Evolutionary conservation across 2,888 invertebrate species (phyloP), one percentile per base, ranked within the genome.

Genomic region (Hydrotaea diabolus): DNA sequence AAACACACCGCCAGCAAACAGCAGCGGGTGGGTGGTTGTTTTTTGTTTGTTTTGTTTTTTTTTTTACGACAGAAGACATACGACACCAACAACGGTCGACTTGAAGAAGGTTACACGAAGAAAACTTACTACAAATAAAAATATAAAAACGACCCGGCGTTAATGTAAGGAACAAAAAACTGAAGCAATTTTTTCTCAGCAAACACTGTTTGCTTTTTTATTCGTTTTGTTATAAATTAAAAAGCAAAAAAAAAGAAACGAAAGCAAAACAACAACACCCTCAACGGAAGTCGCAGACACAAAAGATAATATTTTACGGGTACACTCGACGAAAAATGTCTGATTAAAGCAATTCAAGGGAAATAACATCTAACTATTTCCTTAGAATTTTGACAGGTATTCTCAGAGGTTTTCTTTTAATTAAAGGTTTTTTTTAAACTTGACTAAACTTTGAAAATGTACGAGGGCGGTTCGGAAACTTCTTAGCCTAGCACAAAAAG

Each of bases 281-380:
- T 59, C 69, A 72, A 62, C 78, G 78, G 78, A 78, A 78, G 72
- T 72, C 72, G 17, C 23, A 62, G 49, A 64, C 62, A 72, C 77
- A 49, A 72, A 21, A 77, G 46, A 77, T 53, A 78, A 53, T 62
- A 53, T 31, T 53, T 43, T 26, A 15, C 26, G n/a, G n/a, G n/a
- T 31, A 31, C 62, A 31, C 62, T 36, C 62, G 36, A 62, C n/a
- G 31, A 31, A 26, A 62, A 62, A 62, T 62, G 53, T 71, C 17
- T 17, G 53, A 2, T 31, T 31, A 31, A 2, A 31, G 31, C 31
- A 31, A 4, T 31, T 31, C 2, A 31, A 7, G 3, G 31, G 31
- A 31, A 31, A 31, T 31, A 7, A 31, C n/a, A n/a, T n/a, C n/a
- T n/a, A n/a, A n/a, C n/a, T n/a, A n/a, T n/a, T n/a, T n/a, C n/a